Base-by-base conservation (phyloP, 2,888 invertebrate species). In the Trichogramma dendrolimi region DNA sequence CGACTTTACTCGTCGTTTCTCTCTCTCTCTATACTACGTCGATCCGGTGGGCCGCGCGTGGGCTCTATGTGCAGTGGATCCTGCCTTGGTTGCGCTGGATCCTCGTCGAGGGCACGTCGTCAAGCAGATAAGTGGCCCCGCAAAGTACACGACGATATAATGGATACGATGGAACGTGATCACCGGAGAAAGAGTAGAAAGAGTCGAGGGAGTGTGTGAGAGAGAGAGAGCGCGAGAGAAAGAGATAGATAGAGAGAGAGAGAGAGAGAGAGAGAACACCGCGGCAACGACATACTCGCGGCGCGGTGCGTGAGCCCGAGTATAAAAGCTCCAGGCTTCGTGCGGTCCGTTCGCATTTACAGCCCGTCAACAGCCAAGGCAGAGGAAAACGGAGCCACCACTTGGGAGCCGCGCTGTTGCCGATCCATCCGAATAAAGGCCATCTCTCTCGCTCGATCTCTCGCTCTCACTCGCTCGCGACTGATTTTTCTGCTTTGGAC, bases 391-490 rank as follows among this genome's bases (percentile, higher is more conserved):
- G 54, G 54, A 49, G 44, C 44, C 49, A 27, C 27, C 14, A 41
- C 53, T 40, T 38, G 39, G 41, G 10, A 51, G 51, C 51, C 11
- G 51, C 40, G n/a, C 42, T 11, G 7, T 56, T 56, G 58, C 48
- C 53, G 58, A 58, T 58, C 60, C 53, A 7, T 43, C 54, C 60
- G 60, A 59, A 51, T 63, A 60, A 56, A 38, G 41, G 50, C 56
- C 27, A 27, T 27, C 52, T 6, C 55, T n/a, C 63, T 54, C 27
- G 41, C 49, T 4, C 53, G 39, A 53, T 42, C 27, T 27, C 27
- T 27, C 27, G 1, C 27, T 27, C 27, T 27, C 27, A 27, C 27
- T 27, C 27, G 27, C 27, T 27, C 27, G 27, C 14, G 14, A 14
- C 14, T 14, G 14, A 14, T 14, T 14, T 14, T 1, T 14, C 14